Percentiles rank a stretch among this genome's conserved stretches.
phyloP scores from a whole-genome alignment of 2,797 vertebrate genomes.

The Clarias pachynema region DNA sequence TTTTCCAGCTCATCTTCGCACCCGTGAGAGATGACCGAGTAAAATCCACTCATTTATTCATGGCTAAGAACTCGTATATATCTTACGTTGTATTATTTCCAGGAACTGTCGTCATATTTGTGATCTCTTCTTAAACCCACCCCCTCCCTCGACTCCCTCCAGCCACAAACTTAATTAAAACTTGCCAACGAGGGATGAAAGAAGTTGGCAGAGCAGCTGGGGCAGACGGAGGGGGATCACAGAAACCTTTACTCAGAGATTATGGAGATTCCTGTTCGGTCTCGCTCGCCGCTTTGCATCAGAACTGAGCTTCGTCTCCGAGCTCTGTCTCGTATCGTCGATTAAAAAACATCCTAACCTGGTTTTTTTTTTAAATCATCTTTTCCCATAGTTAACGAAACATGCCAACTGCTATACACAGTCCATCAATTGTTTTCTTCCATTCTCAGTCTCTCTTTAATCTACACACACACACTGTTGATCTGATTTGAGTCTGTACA shows the following conservation, averaged over 20 bases:
- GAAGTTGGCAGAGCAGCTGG: not conserved
- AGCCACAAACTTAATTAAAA: not conserved
- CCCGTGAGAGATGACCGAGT: not conserved
- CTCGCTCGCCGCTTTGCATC: not conserved
- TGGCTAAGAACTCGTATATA: not conserved
- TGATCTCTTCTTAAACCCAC: too few species aligned
- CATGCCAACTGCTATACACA: not conserved
- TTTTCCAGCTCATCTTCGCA: not conserved
- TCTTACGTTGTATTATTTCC: not conserved
- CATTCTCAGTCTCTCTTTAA: not conserved
- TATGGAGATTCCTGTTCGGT: not conserved
- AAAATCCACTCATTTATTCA: not conserved
- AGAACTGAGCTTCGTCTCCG: not conserved
- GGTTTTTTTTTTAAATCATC: not conserved
- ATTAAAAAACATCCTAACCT: not conserved
- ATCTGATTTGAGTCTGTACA: not conserved
- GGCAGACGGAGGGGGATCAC: not conserved
- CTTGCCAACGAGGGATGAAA: not conserved
- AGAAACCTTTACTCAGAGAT: slow-evolving; percentile 2
- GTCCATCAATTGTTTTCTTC: not conserved
- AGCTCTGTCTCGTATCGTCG: not conserved
- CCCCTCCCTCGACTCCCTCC: too few species aligned
- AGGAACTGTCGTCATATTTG: not conserved
- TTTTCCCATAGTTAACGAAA: not conserved
- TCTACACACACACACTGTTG: not conserved